Evolutionary conservation across 2,113 vertebrate genomes (phyloP), one percentile per base, ranked within the genome.

Genomic region (Cairina moschata): DNA sequence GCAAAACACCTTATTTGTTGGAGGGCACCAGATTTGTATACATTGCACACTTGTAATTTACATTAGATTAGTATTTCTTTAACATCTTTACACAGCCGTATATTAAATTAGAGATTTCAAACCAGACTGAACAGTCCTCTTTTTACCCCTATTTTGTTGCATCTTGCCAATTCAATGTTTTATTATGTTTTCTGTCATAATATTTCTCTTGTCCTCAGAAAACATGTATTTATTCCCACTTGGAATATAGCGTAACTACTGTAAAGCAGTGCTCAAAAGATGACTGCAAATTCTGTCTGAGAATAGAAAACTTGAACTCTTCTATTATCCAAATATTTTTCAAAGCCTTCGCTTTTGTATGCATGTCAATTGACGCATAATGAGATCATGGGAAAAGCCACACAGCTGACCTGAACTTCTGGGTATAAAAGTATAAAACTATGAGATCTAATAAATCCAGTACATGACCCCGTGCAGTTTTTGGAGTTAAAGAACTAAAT

Each of bases 181-280:
- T 97, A 97, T 96, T 97, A 97, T 97, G 94, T 97, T 97, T 98
- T 97, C 97, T 97, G 96, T 97, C 97, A 97, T 96, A 98, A 95
- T 97, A 97, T 97, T 97, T 83, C 93, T 94, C 97, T 94, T 97
- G 95, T 98, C 94, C 96, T 97, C 94, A 94, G 97, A 94, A 97
- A 97, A 97, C 94, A 94, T 92, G 82, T 92, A 96, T 95, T 96
- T 97, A 97, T 98, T 97, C 97, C 97, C 97, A 90, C 78, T 94
- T 95, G 97, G 96, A 97, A 97, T 96, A 96, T 72, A 90, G 46
- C 31, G 73, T 94, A 95, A 97, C 91, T 96, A 96, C 92, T 71
- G 44, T 85, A 95, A 97, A 97, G 96, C 89, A 78, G 83, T 91
- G 96, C 97, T 98, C 95, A 97, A 96, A 97, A 96, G 93, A 92